phyloP scores from a whole-genome alignment of 1,140 invertebrate species.

The Theocolax elegans region DNA sequence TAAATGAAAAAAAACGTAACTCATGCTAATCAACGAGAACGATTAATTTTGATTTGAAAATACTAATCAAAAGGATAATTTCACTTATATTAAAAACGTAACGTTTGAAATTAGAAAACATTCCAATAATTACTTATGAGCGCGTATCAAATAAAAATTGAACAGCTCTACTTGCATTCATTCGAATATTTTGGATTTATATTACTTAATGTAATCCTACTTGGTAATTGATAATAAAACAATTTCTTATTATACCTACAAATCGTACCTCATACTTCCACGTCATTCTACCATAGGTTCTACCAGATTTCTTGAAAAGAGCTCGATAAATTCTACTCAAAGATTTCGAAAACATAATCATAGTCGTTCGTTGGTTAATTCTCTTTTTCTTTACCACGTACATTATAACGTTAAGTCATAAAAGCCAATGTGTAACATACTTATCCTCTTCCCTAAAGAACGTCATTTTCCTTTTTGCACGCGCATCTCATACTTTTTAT shows the following conservation, averaged over 20 bases:
- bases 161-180: no score
- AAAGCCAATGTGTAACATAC: conserved; percentile 7
- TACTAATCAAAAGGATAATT: not conserved
- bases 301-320: conserved; percentile 29
- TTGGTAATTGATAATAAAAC: not conserved
- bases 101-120: no score
- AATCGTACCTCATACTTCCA: no score
- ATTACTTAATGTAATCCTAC: not conserved
- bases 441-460: conserved; percentile 10
- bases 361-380: conserved; percentile 34
- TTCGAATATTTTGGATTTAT: conserved; percentile 10
- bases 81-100: not conserved
- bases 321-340: conserved; percentile 6
- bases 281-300: conserved; percentile 16
- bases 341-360: no score
- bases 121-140: no score
- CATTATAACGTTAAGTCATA: conserved; percentile 27
- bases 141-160: no score
- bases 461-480: no score
- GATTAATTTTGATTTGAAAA: not conserved
- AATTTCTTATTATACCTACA: no score
- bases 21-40: not conserved
- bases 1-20: not conserved
- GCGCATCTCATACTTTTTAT: no score
- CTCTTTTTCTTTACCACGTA: conserved; percentile 22